Evolutionary conservation across 2,888 invertebrate genomes (phyloP).

Genomic region (Meta bourneti): DNA sequence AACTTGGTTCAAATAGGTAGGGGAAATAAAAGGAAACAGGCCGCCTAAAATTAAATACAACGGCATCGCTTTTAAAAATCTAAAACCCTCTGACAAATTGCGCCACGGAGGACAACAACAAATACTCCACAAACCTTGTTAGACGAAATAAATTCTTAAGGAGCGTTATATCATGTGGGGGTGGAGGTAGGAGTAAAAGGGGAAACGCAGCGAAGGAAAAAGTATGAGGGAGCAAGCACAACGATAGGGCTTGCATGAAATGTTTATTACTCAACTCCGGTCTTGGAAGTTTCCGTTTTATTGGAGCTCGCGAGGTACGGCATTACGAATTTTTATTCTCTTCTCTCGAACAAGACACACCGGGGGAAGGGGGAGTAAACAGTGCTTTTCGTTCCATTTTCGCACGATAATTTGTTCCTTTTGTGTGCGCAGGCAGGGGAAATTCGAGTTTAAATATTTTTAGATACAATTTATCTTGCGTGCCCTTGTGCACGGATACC

Average conservation of each 20-base stretch:
- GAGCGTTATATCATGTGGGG: neutral
- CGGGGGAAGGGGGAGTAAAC: conserved; percentile 14
- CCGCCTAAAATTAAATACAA: conserved; percentile 4
- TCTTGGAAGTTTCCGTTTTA: conserved; percentile 43
- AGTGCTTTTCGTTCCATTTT: conserved; percentile 42
- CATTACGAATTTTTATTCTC: conserved; percentile 50
- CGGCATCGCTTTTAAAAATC: conserved; percentile 13
- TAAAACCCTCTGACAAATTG: conserved; percentile 4
- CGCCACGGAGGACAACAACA: neutral
- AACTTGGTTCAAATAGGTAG: too few relatives aligned
- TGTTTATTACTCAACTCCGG: conserved; percentile 51
- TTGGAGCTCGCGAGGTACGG: conserved; percentile 35
- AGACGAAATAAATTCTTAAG: conserved; percentile 45
- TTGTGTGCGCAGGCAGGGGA: neutral
- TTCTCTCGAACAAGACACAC: conserved; percentile 40
- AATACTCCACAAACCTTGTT: conserved; percentile 30
- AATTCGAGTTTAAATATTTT: conserved; percentile 24
- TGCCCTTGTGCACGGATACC: neutral
- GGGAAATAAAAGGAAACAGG: neutral
- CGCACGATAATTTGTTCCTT: conserved; percentile 47
- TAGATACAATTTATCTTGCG: conserved; percentile 37
- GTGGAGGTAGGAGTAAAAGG: neutral
- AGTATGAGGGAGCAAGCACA: conserved; percentile 26
- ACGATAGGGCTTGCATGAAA: conserved; percentile 41
- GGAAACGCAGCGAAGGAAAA: neutral